These are phyloP conservation scores for Oxyteleia sp. DNA, from an alignment of 2,888 invertebrate genomes.

Conservation along the genomic window DNA sequence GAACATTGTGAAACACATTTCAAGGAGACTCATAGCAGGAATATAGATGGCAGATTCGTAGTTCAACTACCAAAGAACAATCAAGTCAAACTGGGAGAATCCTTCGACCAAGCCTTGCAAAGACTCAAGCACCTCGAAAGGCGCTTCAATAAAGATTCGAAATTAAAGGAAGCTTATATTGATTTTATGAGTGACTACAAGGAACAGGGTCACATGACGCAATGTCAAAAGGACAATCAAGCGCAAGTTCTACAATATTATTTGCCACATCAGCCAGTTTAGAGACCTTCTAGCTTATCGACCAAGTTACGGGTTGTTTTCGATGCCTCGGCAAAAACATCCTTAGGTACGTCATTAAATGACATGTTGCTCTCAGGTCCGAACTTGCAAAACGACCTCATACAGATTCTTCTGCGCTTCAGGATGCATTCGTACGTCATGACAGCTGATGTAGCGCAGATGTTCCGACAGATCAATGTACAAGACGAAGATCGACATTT, in stretches of 20 bases:
- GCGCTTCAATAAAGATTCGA: background rate
- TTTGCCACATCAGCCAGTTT: constrained; percentile 20
- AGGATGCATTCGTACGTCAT: constrained; percentile 1
- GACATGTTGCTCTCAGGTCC: constrained; percentile 2
- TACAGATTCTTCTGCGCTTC: background rate
- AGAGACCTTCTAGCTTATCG: too few relatives aligned
- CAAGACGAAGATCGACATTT: too few relatives aligned
- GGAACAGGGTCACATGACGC: constrained; percentile 8
- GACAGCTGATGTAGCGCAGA: constrained; percentile 14
- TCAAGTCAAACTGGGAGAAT: constrained; percentile 19
- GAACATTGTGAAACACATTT: constrained; percentile 12
- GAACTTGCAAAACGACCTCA: constrained; percentile 8
- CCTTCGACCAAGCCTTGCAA: background rate
- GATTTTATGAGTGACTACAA: constrained; percentile 5
- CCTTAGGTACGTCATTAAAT: too few relatives aligned
- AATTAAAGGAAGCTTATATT: constrained; percentile 8
- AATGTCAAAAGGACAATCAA: background rate
- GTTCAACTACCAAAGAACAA: constrained; percentile 9
- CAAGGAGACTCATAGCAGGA: constrained; percentile 13
- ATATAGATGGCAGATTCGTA: constrained; percentile 2
- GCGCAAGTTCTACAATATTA: constrained; percentile 1
- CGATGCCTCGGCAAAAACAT: too few relatives aligned
- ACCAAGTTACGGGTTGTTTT: too few relatives aligned
- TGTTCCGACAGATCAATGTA: too few relatives aligned
- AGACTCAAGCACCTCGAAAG: background rate